Evolutionary conservation across 2,113 vertebrate species (phyloP).

Genomic region (Oenanthe oenanthe): DNA sequence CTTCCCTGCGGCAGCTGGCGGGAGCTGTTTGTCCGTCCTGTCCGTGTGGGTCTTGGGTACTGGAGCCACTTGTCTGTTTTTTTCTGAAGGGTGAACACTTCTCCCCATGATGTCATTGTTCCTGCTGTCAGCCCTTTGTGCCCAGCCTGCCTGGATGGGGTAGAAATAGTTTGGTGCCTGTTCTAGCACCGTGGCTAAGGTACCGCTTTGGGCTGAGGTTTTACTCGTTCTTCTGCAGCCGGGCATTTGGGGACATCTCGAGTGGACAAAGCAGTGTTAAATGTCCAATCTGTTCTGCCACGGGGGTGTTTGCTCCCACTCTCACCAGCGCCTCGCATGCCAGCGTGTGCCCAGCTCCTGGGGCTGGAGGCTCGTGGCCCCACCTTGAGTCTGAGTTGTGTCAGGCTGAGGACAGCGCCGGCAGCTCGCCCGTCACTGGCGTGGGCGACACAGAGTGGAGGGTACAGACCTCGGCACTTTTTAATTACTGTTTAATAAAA

Average conservation of each 20-base stretch:
- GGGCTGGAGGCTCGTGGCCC: neutral
- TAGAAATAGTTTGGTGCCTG: neutral
- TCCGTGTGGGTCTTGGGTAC: neutral
- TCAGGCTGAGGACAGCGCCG: neutral
- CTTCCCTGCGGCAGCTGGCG: fast-evolving
- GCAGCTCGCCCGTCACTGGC: neutral
- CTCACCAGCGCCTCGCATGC: conserved; percentile 45
- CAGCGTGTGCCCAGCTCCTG: neutral
- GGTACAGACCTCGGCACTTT: neutral
- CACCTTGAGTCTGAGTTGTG: neutral
- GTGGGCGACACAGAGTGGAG: neutral
- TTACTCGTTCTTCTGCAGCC: neutral
- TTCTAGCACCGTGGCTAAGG: neutral
- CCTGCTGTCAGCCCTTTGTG: neutral
- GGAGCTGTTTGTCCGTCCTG: neutral
- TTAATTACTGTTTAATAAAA: conserved; percentile 67
- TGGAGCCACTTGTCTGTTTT: neutral
- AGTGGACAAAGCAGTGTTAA: neutral
- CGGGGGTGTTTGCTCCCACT: neutral
- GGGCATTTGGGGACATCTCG: neutral
- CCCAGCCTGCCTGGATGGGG: neutral
- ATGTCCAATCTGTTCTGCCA: neutral
- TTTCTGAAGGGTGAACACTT: neutral
- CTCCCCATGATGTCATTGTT: neutral
- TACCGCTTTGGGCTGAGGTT: neutral